A percentile compares a stretch with the other conserved stretches of the same genome.
These are phyloP conservation scores for Eurystomus glaucurus DNA, from an alignment of 2,797 vertebrate species.

Conservation along the genomic window DNA sequence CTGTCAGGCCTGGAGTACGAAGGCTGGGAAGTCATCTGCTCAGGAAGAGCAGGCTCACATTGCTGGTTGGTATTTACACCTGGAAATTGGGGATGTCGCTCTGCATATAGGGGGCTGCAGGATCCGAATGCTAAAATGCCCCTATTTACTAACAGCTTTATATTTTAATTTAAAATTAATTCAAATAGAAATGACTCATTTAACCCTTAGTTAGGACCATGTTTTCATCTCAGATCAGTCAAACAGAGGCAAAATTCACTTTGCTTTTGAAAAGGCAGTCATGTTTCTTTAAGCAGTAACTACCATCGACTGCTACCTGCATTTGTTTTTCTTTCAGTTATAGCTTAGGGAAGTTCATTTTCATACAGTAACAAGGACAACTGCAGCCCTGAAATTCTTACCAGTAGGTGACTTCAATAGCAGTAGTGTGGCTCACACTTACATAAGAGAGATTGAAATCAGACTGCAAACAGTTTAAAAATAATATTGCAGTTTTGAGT, in stretches of 20 bases:
- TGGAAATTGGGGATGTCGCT: conserved; percentile 55
- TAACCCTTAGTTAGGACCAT: conserved; percentile 67
- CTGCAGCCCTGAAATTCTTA: conserved; percentile 2
- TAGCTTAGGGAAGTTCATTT: conserved; percentile 14
- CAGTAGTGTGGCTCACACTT: background rate
- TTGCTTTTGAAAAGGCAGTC: conserved; percentile 49
- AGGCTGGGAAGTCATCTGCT: conserved; percentile 83
- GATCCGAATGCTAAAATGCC: conserved; percentile 65
- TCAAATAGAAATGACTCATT: conserved; percentile 72
- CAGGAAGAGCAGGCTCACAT: conserved; percentile 42
- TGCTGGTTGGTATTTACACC: conserved; percentile 66
- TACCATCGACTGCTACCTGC: conserved; percentile 11
- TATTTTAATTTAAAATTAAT: conserved; percentile 77
- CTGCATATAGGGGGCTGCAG: background rate
- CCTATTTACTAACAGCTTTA: conserved; percentile 62
- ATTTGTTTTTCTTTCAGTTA: conserved; percentile 72
- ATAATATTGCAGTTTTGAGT: background rate
- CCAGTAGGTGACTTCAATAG: background rate
- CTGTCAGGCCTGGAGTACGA: conserved; percentile 31
- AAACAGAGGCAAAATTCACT: conserved; percentile 65
- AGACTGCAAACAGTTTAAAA: background rate
- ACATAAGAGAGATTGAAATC: background rate
- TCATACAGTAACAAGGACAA: background rate
- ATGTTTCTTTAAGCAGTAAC: conserved; percentile 58
- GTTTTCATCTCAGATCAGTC: conserved; percentile 58